These are phyloP conservation scores for Mya arenaria DNA, from an alignment of 1,140 invertebrate species.

Conservation along the genomic window DNA sequence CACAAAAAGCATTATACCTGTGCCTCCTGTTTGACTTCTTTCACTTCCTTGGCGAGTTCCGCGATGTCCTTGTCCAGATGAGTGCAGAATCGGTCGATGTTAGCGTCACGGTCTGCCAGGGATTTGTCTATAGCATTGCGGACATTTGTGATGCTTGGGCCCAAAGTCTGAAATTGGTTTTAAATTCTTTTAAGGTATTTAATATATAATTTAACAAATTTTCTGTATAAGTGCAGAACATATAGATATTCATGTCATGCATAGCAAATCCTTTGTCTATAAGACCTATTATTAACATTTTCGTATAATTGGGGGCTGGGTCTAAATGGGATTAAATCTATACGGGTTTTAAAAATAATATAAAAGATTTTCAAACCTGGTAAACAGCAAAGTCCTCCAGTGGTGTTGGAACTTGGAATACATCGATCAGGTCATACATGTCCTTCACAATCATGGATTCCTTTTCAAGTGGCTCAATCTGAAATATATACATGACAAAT, in stretches of 20 bases:
- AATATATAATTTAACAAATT: no score
- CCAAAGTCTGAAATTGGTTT: slow-evolving; percentile 76
- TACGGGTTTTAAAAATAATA: no score
- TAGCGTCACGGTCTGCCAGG: slow-evolving; percentile 80
- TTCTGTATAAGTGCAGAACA: no score
- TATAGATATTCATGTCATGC: no score
- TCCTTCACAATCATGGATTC: slow-evolving; percentile 87
- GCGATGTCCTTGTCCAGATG: slow-evolving; percentile 81
- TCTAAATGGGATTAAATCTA: no score
- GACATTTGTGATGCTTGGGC: slow-evolving; percentile 79
- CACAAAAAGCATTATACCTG: no score
- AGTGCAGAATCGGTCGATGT: slow-evolving; percentile 80
- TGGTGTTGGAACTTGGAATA: slow-evolving; percentile 86
- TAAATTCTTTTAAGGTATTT: no score
- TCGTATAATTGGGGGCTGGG: no score
- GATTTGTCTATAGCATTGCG: slow-evolving; percentile 81
- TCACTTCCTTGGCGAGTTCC: slow-evolving; percentile 80
- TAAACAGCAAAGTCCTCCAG: slow-evolving; percentile 85
- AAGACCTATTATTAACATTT: no score
- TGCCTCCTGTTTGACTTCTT: slow-evolving; percentile 80
- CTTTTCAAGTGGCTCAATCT: slow-evolving; percentile 85
- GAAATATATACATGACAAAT: no score
- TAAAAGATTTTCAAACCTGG: slow-evolving; percentile 80
- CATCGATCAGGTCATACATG: slow-evolving; percentile 87
- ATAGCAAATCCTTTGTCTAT: no score